Conservation (phyloP, 2,113 vertebrate genomes). For the Lipophrys pholis region DNA sequence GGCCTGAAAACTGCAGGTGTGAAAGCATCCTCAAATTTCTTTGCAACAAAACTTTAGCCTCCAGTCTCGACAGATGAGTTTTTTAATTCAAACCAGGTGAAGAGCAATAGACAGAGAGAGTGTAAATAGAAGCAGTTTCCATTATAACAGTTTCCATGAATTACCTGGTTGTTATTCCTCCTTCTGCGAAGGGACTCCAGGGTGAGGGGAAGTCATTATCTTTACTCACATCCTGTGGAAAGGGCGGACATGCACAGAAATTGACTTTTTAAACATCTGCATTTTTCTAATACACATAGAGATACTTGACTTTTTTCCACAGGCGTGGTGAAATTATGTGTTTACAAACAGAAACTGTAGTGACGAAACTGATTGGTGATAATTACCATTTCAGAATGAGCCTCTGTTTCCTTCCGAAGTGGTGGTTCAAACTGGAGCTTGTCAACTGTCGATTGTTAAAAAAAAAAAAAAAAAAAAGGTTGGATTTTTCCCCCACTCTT, state of each 20-base stretch:
- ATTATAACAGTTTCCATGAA: conserved; percentile 65
- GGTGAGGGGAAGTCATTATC: conserved; percentile 89
- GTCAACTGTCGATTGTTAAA: conserved; percentile 87
- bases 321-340: background rate
- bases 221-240: conserved; percentile 88
- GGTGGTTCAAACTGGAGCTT: conserved; percentile 95
- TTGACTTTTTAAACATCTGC: conserved; percentile 1
- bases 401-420: conserved; percentile 94
- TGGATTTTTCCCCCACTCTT: background rate
- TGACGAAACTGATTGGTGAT: background rate
- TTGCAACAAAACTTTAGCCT: background rate
- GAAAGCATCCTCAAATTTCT: too few species aligned
- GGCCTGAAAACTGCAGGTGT: too few species aligned
- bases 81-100: conserved; percentile 24
- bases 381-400: conserved; percentile 93
- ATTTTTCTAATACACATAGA: background rate
- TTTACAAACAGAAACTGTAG: background rate
- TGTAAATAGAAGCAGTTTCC: conserved; percentile 54
- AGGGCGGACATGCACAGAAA: conserved; percentile 40
- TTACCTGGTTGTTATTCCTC: conserved; percentile 89
- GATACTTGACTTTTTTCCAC: background rate
- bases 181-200: conserved; percentile 93
- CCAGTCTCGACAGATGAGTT: conserved; percentile 10
- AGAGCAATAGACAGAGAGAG: background rate
- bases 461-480: conserved; percentile 9